phyloP scores from a whole-genome alignment of 2,797 vertebrate genomes.

The Channallabes apus region DNA sequence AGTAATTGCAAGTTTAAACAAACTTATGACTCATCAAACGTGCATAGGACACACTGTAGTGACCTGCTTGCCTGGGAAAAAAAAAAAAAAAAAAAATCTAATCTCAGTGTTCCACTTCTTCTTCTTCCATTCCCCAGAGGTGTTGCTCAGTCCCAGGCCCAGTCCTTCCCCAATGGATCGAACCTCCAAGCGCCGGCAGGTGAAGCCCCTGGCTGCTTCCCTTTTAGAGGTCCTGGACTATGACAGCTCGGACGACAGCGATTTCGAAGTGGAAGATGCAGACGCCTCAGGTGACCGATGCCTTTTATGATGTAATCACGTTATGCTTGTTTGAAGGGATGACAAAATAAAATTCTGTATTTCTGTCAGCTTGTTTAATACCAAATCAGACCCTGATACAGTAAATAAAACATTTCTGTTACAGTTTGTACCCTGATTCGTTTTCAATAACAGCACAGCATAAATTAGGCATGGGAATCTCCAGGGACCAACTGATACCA shows the following conservation, averaged over 20 bases:
- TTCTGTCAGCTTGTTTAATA: neutral
- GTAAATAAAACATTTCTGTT: neutral
- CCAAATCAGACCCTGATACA: neutral
- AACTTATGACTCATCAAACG: neutral
- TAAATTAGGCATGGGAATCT: too few relatives aligned
- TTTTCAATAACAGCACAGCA: neutral
- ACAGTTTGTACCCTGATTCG: neutral
- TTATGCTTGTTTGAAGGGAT: neutral
- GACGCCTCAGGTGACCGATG: slow-evolving; percentile 89
- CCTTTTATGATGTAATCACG: neutral
- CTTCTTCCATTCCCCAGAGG: neutral
- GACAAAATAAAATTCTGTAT: too few relatives aligned
- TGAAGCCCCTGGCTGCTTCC: slow-evolving; percentile 96
- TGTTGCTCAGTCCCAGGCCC: neutral
- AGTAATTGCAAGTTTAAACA: neutral
- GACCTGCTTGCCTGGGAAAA: neutral
- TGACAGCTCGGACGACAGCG: slow-evolving; percentile 99
- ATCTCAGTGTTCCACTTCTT: neutral
- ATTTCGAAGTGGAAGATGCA: slow-evolving; percentile 98
- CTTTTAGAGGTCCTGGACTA: slow-evolving; percentile 96
- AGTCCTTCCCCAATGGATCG: slow-evolving; percentile 85
- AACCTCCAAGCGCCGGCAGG: slow-evolving; percentile 93
- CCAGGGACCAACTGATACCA: too few relatives aligned
- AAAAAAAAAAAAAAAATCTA: too few relatives aligned
- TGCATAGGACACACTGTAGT: neutral